These are phyloP conservation scores for Sclerodermus sp. DNA, from an alignment of 2,888 invertebrate species.

Conservation along the genomic window DNA sequence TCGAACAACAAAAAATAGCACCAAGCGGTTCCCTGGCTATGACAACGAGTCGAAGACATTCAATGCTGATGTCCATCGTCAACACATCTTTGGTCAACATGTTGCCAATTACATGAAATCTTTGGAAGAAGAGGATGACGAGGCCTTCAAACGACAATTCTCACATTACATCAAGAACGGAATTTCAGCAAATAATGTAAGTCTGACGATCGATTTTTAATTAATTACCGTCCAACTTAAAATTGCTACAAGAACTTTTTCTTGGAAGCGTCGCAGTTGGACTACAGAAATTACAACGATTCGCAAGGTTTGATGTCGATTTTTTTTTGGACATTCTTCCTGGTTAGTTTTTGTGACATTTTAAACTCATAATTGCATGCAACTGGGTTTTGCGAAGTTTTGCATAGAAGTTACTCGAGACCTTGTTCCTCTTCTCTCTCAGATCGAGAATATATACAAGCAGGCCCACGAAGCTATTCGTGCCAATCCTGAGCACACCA, in stretches of 20 bases:
- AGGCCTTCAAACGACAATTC: slow-evolving; percentile 97
- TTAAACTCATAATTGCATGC: no score
- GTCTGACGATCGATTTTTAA: no score
- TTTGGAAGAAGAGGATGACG: slow-evolving; percentile 93
- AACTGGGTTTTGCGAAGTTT: no score
- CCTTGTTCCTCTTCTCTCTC: no score
- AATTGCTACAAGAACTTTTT: slow-evolving; percentile 61
- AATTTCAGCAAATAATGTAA: slow-evolving; percentile 86
- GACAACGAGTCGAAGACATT: slow-evolving; percentile 91
- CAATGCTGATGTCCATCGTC: slow-evolving; percentile 93
- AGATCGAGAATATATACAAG: slow-evolving; percentile 94
- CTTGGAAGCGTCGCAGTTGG: slow-evolving; percentile 68
- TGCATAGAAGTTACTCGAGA: no score
- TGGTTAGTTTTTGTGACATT: no score
- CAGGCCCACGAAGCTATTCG: slow-evolving; percentile 93
- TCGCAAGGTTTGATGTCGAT: slow-evolving; percentile 21
- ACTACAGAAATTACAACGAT: slow-evolving; percentile 67
- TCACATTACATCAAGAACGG: slow-evolving; percentile 93
- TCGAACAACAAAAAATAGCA: no score
- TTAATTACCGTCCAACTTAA: slow-evolving; percentile 60
- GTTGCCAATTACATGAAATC: slow-evolving; percentile 96
- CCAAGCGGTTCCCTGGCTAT: slow-evolving; percentile 97
- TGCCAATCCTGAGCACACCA: slow-evolving; percentile 75
- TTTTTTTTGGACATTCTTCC: slow-evolving; percentile 13
- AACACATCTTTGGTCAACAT: slow-evolving; percentile 96